Conservation (phyloP, 2,888 invertebrate genomes). For the Adelognathus sp. region DNA sequence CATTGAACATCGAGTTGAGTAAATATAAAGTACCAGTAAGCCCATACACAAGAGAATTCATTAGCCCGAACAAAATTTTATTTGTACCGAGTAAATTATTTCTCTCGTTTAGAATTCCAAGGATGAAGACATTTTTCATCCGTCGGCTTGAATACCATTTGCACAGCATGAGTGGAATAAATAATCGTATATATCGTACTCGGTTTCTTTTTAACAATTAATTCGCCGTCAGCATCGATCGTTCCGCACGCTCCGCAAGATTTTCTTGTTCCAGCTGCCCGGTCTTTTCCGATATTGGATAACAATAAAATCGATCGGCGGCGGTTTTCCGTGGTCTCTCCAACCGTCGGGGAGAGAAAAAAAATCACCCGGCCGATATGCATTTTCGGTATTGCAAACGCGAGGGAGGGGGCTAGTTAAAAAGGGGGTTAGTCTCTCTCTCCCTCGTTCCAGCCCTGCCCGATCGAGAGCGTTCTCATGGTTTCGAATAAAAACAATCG, state of each 20-base stretch:
- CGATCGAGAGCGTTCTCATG: background rate
- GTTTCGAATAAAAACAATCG: slow-evolving; percentile 49
- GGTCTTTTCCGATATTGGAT: background rate
- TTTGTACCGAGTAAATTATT: no score
- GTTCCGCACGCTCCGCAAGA: background rate
- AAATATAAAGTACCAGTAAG: no score
- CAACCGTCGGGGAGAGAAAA: background rate
- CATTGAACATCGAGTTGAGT: no score
- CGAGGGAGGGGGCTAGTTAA: background rate
- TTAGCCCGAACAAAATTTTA: no score
- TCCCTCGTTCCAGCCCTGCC: slow-evolving; percentile 2
- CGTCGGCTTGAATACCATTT: no score
- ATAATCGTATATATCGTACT: background rate
- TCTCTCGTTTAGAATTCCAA: no score
- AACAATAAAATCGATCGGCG: slow-evolving; percentile 14
- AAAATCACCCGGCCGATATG: slow-evolving; percentile 32
- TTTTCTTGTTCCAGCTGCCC: background rate
- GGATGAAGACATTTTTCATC: no score
- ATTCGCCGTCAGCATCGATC: slow-evolving; percentile 18
- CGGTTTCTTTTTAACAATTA: no score
- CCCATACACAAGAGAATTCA: no score
- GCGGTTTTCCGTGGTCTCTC: background rate
- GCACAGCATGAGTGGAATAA: no score
- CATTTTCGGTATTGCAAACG: slow-evolving; percentile 14
- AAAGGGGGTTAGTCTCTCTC: slow-evolving; percentile 15